These are phyloP conservation scores for Sapayoa aenigma DNA, from an alignment of 2,113 vertebrate genomes.

Conservation along the genomic window DNA sequence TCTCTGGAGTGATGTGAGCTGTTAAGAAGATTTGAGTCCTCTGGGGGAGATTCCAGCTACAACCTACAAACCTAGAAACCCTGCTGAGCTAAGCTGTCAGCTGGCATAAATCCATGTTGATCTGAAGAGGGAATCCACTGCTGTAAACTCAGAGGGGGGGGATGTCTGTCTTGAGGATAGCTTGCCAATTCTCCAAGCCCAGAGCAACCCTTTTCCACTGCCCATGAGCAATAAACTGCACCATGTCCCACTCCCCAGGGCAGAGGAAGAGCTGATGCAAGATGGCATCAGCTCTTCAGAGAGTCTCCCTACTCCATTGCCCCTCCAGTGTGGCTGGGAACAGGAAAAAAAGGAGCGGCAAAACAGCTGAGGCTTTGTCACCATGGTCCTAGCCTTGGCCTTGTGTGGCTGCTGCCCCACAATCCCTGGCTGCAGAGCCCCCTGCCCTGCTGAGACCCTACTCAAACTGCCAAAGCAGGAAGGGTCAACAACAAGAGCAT, in stretches of 20 bases:
- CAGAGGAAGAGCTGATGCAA: fast-evolving
- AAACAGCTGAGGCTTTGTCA: not conserved
- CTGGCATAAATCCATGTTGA: not conserved
- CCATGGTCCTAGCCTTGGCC: not conserved
- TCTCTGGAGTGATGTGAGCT: not conserved
- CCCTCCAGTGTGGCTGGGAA: not conserved
- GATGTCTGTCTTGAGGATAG: not conserved
- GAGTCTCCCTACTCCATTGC: not conserved
- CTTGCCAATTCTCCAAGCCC: not conserved
- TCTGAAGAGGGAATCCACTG: not conserved
- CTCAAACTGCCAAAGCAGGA: not conserved
- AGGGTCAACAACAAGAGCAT: not conserved
- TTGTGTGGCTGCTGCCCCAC: not conserved
- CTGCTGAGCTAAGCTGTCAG: not conserved
- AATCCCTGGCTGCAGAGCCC: not conserved
- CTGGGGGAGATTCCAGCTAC: not conserved
- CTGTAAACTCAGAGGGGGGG: not conserved
- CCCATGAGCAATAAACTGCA: not conserved
- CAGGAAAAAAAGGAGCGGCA: not conserved
- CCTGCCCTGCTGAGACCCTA: not conserved
- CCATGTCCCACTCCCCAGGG: not conserved
- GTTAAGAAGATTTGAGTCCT: not conserved
- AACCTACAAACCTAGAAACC: slow-evolving; percentile 33
- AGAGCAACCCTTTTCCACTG: not conserved
- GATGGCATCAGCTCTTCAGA: not conserved